Base-by-base conservation (phyloP, 1,140 invertebrate genomes). In the Leptinotarsa undecemlineata region DNA sequence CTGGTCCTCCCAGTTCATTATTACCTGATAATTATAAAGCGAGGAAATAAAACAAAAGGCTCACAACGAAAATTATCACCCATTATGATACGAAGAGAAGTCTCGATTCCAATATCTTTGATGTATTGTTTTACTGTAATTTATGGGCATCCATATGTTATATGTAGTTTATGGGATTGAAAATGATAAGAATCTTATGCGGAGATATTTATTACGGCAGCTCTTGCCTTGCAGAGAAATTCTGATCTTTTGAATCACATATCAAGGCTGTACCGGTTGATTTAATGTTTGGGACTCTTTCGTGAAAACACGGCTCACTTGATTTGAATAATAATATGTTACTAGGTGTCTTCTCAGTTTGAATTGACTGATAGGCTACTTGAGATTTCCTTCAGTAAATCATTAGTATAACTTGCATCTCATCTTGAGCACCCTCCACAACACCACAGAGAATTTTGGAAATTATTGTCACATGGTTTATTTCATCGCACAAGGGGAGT, bases 91-190 rank as follows among this genome's bases (percentile, higher is more conserved):
- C 51, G 51, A 57, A 57, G 51, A 57, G 51, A 57, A 57, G 51
- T 57, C 51, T 57, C 51, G 51, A 57, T 17, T 57, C 51, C 51
- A 57, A 57, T 57, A 57, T 57, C 51, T 57, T 57, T 57, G 51
- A 57, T 57, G 51, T 57, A 57, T 57, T 57, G 51, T 57, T 57
- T 57, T 13, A 57, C n/a, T 57, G 51, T 57, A 57, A 57, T 57
- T 57, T 57, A 57, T 57, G 6, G 4, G 15, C n/a, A 57, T 57
- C 51, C 51, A 57, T 57, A 57, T 57, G 51, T 57, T 57, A 57
- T 57, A 57, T 57, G 51, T 57, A 57, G 51, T 57, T 57, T 57
- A 57, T 57, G 51, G 51, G 51, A 57, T 57, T 57, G 51, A 57
- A 57, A 57, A 57, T 57, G 51, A 57, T 57, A 57, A 57, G 51